phyloP scores from a whole-genome alignment of 1,140 invertebrate species.

The Plectrocnemia conspersa region DNA sequence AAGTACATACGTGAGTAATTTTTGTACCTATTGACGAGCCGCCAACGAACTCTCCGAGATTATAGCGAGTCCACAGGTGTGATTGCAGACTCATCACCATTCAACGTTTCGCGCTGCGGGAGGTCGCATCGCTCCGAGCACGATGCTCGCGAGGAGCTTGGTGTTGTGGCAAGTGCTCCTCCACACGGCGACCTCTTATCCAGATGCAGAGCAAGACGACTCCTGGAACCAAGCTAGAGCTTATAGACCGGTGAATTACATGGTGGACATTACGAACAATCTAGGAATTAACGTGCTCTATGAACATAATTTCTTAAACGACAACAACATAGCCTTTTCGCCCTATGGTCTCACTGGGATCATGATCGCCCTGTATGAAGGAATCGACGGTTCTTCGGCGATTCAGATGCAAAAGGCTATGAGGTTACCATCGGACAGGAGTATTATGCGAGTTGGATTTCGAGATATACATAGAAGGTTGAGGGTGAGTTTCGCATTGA shows the following conservation, averaged over 20 bases:
- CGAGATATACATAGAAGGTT: slow-evolving; percentile 72
- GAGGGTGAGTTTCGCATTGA: slow-evolving; percentile 50
- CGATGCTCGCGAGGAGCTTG: too few species aligned
- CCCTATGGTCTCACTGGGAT: slow-evolving; percentile 74
- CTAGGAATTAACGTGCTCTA: slow-evolving; percentile 66
- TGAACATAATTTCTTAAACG: slow-evolving; percentile 60
- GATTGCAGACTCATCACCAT: too few species aligned
- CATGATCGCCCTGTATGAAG: slow-evolving; percentile 70
- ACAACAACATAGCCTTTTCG: slow-evolving; percentile 81
- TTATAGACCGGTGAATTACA: slow-evolving; percentile 60
- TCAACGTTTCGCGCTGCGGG: too few species aligned
- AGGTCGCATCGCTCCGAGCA: too few species aligned
- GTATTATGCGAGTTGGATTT: slow-evolving; percentile 68
- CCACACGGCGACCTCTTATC: too few species aligned
- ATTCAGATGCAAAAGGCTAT: slow-evolving; percentile 64
- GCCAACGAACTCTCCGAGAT: too few species aligned
- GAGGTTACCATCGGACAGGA: slow-evolving; percentile 62
- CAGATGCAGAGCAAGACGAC: neutral
- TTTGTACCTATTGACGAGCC: too few species aligned
- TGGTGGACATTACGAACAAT: slow-evolving; percentile 74
- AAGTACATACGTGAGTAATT: too few species aligned
- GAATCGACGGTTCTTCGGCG: slow-evolving; percentile 62
- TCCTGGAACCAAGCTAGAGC: slow-evolving; percentile 38
- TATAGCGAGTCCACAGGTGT: too few species aligned
- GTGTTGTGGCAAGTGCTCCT: too few species aligned